Evolutionary conservation across 2,113 vertebrate genomes (phyloP).

Genomic region (Actenoides lindsayi): DNA sequence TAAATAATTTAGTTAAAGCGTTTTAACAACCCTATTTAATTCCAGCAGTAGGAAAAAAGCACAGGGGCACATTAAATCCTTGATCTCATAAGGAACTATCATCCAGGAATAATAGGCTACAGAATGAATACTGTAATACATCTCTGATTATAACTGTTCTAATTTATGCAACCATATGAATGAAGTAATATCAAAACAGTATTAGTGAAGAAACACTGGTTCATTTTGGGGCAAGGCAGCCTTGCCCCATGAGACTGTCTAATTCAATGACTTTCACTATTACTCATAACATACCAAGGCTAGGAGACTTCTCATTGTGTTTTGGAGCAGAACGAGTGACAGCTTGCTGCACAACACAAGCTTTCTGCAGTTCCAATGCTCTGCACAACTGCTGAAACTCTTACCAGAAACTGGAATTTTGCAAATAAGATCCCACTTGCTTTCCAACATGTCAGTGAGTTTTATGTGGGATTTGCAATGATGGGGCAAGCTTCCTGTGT

Average conservation of each 20-base stretch:
- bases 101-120: background rate
- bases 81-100: background rate
- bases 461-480: background rate
- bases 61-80: background rate
- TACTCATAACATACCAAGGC: background rate
- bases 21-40: background rate
- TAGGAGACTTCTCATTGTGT: background rate
- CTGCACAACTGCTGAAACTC: background rate
- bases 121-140: background rate
- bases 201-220: background rate
- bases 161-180: background rate
- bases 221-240: background rate
- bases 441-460: background rate
- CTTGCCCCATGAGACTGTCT: background rate
- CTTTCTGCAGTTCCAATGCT: background rate
- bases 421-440: background rate
- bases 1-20: background rate
- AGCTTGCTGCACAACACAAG: background rate
- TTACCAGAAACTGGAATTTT: background rate
- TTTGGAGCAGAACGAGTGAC: background rate
- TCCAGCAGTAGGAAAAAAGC: background rate
- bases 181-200: background rate
- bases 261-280: background rate
- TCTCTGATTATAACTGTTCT: background rate
- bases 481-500: background rate